Conservation (phyloP, 2,797 vertebrate species). For the Argyrosomus regius region DNA sequence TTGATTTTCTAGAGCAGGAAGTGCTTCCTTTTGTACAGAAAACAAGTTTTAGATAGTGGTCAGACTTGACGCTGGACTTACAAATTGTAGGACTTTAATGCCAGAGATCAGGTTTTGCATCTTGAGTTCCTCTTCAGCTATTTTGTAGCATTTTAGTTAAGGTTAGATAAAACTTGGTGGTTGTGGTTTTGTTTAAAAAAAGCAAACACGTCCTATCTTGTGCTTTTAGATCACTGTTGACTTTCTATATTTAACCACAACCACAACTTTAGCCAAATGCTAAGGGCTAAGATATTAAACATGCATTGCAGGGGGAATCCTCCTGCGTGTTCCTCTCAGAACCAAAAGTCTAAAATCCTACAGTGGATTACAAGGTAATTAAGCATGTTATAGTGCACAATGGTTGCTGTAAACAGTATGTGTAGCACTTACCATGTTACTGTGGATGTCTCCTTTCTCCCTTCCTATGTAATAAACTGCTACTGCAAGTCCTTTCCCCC, state of each 20-base stretch:
- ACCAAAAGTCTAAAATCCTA: neutral
- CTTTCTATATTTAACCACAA: neutral
- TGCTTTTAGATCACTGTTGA: neutral
- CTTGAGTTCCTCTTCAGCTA: neutral
- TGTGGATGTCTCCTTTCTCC: neutral
- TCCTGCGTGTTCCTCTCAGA: neutral
- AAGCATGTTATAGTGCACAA: neutral
- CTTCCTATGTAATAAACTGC: neutral
- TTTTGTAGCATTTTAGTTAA: neutral
- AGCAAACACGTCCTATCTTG: neutral
- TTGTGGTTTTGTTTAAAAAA: neutral
- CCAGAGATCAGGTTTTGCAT: neutral
- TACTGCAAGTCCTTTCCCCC: constrained; percentile 2
- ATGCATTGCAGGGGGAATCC: neutral
- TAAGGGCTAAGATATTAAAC: no score
- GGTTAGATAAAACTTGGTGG: neutral
- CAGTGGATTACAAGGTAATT: neutral
- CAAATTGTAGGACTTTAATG: neutral
- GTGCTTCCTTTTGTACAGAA: neutral
- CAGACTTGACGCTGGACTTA: neutral
- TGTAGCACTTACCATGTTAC: neutral
- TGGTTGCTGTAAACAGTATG: neutral
- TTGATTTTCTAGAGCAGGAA: neutral
- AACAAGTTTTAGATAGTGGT: neutral
- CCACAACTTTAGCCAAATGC: no score